phyloP scores from a whole-genome alignment of 1,140 invertebrate genomes.

The Pararge aegeria region DNA sequence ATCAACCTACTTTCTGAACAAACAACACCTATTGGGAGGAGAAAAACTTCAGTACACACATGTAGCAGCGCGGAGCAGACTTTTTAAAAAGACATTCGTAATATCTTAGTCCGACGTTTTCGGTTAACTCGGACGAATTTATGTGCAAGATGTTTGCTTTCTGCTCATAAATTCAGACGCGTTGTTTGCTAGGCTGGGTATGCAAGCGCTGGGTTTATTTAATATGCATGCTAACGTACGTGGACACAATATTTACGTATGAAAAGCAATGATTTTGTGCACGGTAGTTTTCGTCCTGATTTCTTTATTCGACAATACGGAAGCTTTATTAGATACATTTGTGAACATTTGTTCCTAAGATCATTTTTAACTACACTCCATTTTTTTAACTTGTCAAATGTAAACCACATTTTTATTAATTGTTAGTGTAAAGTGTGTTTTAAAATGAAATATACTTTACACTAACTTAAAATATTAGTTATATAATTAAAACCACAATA shows the following conservation, averaged over 20 bases:
- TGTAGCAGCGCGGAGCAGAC: neutral
- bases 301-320: neutral
- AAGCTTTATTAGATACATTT: no score
- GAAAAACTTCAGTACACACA: no score
- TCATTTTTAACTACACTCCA: no score
- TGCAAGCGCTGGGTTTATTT: conserved; percentile 1
- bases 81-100: conserved; percentile 25
- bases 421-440: no score
- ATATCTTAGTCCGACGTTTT: conserved; percentile 24
- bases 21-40: no score
- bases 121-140: conserved; percentile 26
- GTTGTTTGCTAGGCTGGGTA: conserved; percentile 1
- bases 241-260: neutral
- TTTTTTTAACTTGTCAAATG: no score
- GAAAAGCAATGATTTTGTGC: neutral
- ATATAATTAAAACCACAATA: no score
- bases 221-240: neutral
- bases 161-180: conserved; percentile 15
- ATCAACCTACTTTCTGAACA: no score
- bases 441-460: no score
- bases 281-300: neutral
- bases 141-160: conserved; percentile 14
- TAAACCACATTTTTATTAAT: no score
- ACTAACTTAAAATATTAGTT: no score
- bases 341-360: no score